Evolutionary conservation across 2,888 invertebrate species (phyloP).

Genomic region (Ptilodon capucinus): DNA sequence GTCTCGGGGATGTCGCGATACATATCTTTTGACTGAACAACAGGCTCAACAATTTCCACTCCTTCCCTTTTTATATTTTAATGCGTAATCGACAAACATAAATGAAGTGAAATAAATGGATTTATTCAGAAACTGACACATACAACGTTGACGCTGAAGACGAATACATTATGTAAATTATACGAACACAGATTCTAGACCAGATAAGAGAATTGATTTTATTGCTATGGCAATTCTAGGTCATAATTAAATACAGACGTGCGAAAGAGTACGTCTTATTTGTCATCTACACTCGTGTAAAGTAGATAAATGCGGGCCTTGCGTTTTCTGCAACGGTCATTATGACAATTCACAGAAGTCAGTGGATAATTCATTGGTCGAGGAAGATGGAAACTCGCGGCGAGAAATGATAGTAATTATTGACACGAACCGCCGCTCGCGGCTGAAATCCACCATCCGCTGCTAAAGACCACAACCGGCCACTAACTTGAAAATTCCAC

Average conservation of each 20-base stretch:
- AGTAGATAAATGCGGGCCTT: slow-evolving; percentile 55
- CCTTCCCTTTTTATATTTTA: slow-evolving; percentile 58
- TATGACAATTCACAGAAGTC: slow-evolving; percentile 75
- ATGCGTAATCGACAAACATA: slow-evolving; percentile 53
- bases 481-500: slow-evolving; percentile 77
- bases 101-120: slow-evolving; percentile 42
- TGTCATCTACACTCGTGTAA: slow-evolving; percentile 40
- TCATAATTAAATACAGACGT: slow-evolving; percentile 20
- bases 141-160: slow-evolving; percentile 27
- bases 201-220: background rate
- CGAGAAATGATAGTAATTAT: slow-evolving; percentile 77
- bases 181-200: background rate
- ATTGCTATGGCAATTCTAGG: slow-evolving; percentile 1
- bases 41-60: slow-evolving; percentile 59
- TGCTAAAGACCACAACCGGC: slow-evolving; percentile 67
- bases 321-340: slow-evolving; percentile 62
- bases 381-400: slow-evolving; percentile 64
- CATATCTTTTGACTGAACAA: slow-evolving; percentile 70
- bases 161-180: slow-evolving; percentile 14
- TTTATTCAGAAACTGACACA: slow-evolving; percentile 36
- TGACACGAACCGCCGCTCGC: slow-evolving; percentile 70
- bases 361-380: slow-evolving; percentile 64
- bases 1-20: slow-evolving; percentile 71
- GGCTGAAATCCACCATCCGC: slow-evolving; percentile 57
- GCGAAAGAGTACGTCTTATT: slow-evolving; percentile 26